These are phyloP conservation scores for Gila robusta DNA, from an alignment of 2,797 vertebrate species.

Conservation along the genomic window DNA sequence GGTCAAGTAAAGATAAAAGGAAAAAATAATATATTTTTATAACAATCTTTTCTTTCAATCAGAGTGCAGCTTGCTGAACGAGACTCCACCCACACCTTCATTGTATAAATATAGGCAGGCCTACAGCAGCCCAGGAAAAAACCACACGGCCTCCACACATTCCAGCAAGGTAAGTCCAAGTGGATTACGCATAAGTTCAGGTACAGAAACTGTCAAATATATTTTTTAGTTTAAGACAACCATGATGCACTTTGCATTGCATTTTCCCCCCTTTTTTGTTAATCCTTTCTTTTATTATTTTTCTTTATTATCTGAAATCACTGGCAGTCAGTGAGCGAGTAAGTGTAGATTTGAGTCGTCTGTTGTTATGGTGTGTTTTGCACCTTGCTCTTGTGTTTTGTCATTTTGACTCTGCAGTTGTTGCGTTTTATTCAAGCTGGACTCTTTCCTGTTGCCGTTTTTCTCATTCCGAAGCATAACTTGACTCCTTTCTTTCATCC, in stretches of 20 bases:
- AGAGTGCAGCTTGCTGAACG: conserved; percentile 91
- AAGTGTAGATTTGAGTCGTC: conserved; percentile 74
- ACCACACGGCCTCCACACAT: conserved; percentile 81
- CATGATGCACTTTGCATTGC: conserved; percentile 14
- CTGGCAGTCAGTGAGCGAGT: conserved; percentile 82
- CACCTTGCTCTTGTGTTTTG: conserved; percentile 70
- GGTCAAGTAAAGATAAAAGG: background rate
- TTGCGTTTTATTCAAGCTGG: conserved; percentile 52
- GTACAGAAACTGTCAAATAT: background rate
- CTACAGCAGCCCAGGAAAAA: conserved; percentile 87
- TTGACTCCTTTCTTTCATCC: conserved; percentile 59
- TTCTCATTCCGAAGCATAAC: conserved; percentile 31
- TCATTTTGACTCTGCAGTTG: conserved; percentile 20
- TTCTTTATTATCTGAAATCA: conserved; percentile 68
- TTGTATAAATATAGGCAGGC: conserved; percentile 95
- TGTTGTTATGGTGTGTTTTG: conserved; percentile 66
- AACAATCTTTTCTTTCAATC: conserved; percentile 45
- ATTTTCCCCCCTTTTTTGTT: conserved; percentile 58
- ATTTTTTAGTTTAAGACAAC: background rate
- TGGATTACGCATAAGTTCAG: conserved; percentile 25
- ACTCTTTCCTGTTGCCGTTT: conserved; percentile 32
- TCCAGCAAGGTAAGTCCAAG: conserved; percentile 77
- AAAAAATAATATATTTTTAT: background rate
- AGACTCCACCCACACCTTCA: conserved; percentile 91
- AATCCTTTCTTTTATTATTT: conserved; percentile 75